Base-by-base conservation (phyloP, 2,797 vertebrate genomes). In the Decapterus maruadsi region DNA sequence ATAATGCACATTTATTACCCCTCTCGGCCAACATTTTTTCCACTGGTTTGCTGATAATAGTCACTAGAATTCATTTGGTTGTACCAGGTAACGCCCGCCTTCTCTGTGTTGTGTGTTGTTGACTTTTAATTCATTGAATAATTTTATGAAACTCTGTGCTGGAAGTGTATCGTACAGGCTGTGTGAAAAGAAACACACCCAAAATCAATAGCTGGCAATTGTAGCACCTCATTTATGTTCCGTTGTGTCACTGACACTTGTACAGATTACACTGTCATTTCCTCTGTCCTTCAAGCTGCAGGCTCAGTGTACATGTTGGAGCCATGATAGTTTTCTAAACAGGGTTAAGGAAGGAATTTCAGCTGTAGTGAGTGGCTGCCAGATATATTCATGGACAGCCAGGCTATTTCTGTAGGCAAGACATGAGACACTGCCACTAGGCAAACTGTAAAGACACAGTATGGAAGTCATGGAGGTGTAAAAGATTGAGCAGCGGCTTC, bases 341-440 rank as follows among this genome's bases (percentile, higher is more conserved):
- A 53, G 72, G 87, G 82, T 82, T 76, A 84, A 79, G 81, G 82
- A 73, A 85, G 81, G 90, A 94, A 94, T 91, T 75, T 90, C 89
- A 95, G 84, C 92, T 87, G 81, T 16, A 85, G 78, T 74, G 76
- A 74, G 67, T 43, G 40, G 59, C 85, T 91, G 90, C 93, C 93
- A 94, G 89, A 77, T 90, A 70, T 94, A 94, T 94, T 94, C 82
- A 75, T 85, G 89, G 93, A 56, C 77, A 58, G 70, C 38, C 5
- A 14, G 60, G 85, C 85, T 95, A 95, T 95, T 95, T 92, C 86
- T 87, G 89, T 83, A 67, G 29, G 36, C 51, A 69, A 59, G 43
- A 79, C 78, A 68, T 84, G 89, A 89, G 75, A 70, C 55, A 34
- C 67, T 89, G 69, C 82, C 80, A 64, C 84, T 73, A 80, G 75